A percentile compares a stretch with the other conserved stretches of the same genome.
Conservation (phyloP, 92 coral and sea anemone species). For the Pocillopora grandis region DNA sequence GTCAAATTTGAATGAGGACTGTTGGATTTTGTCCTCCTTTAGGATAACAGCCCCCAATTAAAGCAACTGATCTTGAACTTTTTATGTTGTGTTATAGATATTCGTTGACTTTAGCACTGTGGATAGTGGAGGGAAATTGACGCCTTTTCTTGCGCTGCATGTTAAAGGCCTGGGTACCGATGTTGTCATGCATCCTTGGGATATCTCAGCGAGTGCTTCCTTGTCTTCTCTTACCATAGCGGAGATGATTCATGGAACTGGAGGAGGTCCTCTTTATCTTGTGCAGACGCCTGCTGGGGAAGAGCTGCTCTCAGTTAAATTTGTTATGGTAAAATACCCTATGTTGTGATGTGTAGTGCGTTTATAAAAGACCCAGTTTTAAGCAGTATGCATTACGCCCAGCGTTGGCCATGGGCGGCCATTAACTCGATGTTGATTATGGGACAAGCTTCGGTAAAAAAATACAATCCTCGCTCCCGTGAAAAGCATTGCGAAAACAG, state of each 20-base stretch:
- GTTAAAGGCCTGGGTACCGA: slow-evolving; percentile 75
- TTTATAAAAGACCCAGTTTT: no score
- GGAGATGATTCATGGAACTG: slow-evolving; percentile 87
- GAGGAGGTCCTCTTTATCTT: slow-evolving; percentile 79
- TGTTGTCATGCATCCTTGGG: slow-evolving; percentile 83
- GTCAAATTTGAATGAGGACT: no score
- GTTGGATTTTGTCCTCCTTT: no score
- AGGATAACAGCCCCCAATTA: not conserved
- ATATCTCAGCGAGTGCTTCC: slow-evolving; percentile 76
- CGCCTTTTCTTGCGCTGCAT: slow-evolving; percentile 69
- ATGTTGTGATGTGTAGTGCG: not conserved
- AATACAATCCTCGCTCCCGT: no score
- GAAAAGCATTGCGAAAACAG: no score
- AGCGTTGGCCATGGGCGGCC: no score
- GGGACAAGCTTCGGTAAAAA: no score
- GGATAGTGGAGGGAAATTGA: slow-evolving; percentile 64
- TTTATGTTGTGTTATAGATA: slow-evolving; percentile 41
- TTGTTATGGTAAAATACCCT: slow-evolving; percentile 62
- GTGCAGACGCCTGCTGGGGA: slow-evolving; percentile 84
- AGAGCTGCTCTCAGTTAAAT: slow-evolving; percentile 75
- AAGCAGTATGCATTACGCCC: no score
- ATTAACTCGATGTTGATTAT: no score
- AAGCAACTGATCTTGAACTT: not conserved
- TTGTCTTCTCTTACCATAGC: slow-evolving; percentile 78
- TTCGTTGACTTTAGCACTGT: slow-evolving; percentile 67